Conservation (phyloP, 2,888 invertebrate species). For the Platycnemis pennipes region DNA sequence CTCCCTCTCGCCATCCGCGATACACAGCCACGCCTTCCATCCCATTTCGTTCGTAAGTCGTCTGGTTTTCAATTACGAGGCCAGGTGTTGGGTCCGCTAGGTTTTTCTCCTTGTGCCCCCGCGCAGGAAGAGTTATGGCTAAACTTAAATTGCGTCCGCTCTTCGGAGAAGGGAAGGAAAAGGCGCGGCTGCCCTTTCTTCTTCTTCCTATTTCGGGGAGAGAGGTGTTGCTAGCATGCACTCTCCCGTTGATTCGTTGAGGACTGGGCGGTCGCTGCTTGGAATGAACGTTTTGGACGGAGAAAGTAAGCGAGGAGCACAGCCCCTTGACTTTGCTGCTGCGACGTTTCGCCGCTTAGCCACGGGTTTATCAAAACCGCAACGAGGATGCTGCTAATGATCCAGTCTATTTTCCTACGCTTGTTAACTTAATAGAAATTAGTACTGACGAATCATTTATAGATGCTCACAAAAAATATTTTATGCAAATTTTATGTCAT, state of each 20-base stretch:
- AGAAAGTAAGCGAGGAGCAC: not conserved
- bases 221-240: not conserved
- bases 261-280: no score
- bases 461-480: no score
- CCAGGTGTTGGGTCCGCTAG: slow-evolving; percentile 53
- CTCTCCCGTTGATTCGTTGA: not conserved
- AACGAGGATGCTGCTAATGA: no score
- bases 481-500: no score
- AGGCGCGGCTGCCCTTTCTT: not conserved
- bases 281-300: not conserved
- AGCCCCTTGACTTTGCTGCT: not conserved
- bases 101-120: not conserved
- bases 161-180: not conserved
- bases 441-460: no score
- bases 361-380: no score
- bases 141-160: slow-evolving; percentile 67
- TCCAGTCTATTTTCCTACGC: no score
- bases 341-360: not conserved
- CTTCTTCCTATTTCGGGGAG: not conserved
- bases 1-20: no score
- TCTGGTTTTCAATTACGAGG: slow-evolving; percentile 56
- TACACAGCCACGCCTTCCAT: not conserved
- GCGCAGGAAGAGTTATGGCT: slow-evolving; percentile 50
- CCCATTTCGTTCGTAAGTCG: slow-evolving; percentile 13
- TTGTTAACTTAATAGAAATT: no score